Conservation (phyloP, 2,888 invertebrate genomes). For the Melipona beecheii region DNA sequence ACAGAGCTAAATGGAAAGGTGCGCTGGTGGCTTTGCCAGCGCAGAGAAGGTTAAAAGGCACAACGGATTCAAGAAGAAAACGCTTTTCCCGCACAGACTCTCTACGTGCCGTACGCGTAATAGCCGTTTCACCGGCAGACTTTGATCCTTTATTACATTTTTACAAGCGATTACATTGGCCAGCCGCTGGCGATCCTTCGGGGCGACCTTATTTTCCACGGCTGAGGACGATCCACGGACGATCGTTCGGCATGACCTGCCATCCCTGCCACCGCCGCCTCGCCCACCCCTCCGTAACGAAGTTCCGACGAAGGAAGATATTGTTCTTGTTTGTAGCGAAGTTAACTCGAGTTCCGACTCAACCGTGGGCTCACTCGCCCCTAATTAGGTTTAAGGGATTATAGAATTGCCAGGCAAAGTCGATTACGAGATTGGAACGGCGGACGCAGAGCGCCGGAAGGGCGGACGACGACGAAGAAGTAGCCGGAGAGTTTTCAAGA, state of each 20-base stretch:
- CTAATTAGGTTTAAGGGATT: conserved; percentile 83
- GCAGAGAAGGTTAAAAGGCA: neutral
- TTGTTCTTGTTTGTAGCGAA: conserved; percentile 81
- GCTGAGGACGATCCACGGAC: conserved; percentile 57
- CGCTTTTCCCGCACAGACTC: conserved; percentile 26
- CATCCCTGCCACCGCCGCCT: conserved; percentile 40
- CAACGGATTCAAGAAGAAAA: neutral
- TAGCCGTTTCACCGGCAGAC: conserved; percentile 67
- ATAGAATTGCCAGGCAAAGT: conserved; percentile 83
- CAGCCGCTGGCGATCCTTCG: conserved; percentile 78
- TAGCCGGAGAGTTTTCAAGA: conserved; percentile 48
- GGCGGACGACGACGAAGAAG: conserved; percentile 35
- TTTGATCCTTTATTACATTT: conserved; percentile 83
- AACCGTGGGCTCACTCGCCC: conserved; percentile 68
- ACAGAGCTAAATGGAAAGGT: neutral
- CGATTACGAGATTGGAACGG: conserved; percentile 79
- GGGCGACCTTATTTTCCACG: conserved; percentile 67
- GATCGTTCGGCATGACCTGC: conserved; percentile 29
- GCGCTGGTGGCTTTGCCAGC: neutral
- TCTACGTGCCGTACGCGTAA: conserved; percentile 45
- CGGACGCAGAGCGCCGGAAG: conserved; percentile 5
- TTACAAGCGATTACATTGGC: conserved; percentile 82
- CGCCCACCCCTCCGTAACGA: conserved; percentile 66
- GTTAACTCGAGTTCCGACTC: conserved; percentile 76
- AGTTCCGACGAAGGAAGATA: conserved; percentile 77